Evolutionary conservation across 2,888 invertebrate genomes (phyloP), one percentile per base, ranked within the genome.

Genomic region (Cephus spinipes): DNA sequence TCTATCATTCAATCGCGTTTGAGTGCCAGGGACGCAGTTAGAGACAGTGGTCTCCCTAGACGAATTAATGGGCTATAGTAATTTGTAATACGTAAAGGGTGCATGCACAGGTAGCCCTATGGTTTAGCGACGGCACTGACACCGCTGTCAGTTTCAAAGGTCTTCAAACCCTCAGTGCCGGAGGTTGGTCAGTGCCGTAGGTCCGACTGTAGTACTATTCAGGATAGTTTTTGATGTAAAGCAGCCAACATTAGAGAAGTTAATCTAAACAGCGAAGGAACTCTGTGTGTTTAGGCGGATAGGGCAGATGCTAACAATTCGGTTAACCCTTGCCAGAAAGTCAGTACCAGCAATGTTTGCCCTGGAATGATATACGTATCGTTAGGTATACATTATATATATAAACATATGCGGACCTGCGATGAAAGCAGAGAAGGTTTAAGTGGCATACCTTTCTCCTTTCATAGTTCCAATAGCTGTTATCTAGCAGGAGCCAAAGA

Each of bases 331-430:
- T 71, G 31, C 31, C 15, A 55, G 55, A 55, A 55, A 23, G 15
- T 55, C 55, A 9, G 55, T 23, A 33, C 31, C 31, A 4, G 71
- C 71, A 23, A 33, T 71, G 71, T 71, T 71, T 71, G 71, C 31
- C 33, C 71, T 31, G 31, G 23, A 55, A 55, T 71, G 71, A 71
- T 31, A 71, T 71, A 71, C 71, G 71, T 71, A 71, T 55, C 55
- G 71, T 31, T 71, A 12, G 12, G 23, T 71, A 71, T 71, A 71
- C 71, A 33, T 31, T 71, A 32, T 71, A 31, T 71, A 30, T 33
- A 31, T 15, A 36, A 36, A 36, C 71, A 15, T 33, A 55, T 6
- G 55, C 1, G 23, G 23, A 55, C 55, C 23, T 55, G 23, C 23
- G 55, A 55, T 55, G 55, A 55, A 55, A 55, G 55, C 55, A 55